These are phyloP conservation scores for Oplegnathus fasciatus DNA, from an alignment of 2,113 vertebrate species.

Conservation along the genomic window DNA sequence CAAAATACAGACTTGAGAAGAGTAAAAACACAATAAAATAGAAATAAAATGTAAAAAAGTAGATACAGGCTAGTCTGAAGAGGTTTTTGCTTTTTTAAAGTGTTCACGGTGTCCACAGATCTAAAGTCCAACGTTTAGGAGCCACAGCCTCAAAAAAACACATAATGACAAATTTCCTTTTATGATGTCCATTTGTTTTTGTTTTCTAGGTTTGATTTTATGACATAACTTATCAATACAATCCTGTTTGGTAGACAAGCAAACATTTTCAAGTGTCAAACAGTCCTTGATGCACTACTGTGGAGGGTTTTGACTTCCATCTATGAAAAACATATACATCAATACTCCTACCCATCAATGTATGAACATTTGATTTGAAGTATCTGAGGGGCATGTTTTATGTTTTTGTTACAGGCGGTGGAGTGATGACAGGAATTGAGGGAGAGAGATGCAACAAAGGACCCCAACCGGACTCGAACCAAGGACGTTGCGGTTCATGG, in stretches of 20 bases:
- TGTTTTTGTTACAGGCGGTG: background rate
- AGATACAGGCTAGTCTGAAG: background rate
- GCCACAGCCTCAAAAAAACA: background rate
- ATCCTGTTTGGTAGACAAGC: background rate
- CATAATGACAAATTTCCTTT: background rate
- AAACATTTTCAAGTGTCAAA: background rate
- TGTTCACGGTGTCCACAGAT: background rate
- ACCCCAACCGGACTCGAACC: too few species aligned
- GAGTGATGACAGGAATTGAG: background rate
- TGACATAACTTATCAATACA: background rate
- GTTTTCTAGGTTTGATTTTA: background rate
- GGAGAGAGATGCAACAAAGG: background rate
- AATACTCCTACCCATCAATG: background rate
- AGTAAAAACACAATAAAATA: background rate
- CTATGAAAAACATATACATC: too few species aligned
- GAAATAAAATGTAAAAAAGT: background rate
- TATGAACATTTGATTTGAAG: background rate
- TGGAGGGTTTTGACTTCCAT: too few species aligned
- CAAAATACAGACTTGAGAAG: background rate
- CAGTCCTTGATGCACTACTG: too few species aligned
- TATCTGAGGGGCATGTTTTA: background rate
- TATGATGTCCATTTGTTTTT: background rate
- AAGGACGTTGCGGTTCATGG: background rate
- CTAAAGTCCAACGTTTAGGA: background rate
- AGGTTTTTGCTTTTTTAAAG: background rate